Conservation (phyloP, 2,888 invertebrate genomes). For the Sipha maydis region DNA sequence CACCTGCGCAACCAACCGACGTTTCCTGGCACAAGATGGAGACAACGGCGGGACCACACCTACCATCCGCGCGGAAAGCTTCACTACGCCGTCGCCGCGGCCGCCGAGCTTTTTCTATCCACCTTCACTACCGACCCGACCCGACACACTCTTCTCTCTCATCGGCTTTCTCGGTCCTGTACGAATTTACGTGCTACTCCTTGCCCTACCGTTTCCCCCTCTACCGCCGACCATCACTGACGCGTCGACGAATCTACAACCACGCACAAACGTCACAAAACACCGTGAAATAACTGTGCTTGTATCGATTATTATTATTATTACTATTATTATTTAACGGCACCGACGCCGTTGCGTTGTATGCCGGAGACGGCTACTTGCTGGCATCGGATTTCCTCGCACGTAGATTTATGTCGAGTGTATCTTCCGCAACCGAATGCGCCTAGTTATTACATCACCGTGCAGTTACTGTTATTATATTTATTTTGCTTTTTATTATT, state of each 20-base stretch:
- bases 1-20: slow-evolving; percentile 62
- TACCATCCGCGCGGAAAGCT: slow-evolving; percentile 54
- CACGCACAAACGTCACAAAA: background rate
- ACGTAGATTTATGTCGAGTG: slow-evolving; percentile 34
- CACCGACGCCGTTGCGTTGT: slow-evolving; percentile 29
- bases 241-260: background rate
- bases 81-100: slow-evolving; percentile 45
- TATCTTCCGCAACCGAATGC: background rate
- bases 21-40: slow-evolving; percentile 59
- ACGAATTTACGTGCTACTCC: background rate
- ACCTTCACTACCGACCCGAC: background rate
- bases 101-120: slow-evolving; percentile 39
- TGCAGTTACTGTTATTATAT: background rate
- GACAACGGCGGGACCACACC: slow-evolving; percentile 59
- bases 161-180: background rate
- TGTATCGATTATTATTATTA: slow-evolving; percentile 41
- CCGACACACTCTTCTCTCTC: slow-evolving; percentile 13
- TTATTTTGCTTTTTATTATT: no score
- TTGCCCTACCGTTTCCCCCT: background rate
- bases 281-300: slow-evolving; percentile 34
- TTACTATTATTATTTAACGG: slow-evolving; percentile 24
- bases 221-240: background rate
- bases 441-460: background rate
- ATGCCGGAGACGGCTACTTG: slow-evolving; percentile 42
- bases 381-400: slow-evolving; percentile 37